These are phyloP conservation scores for Drosophila fulvimacula DNA, from an alignment of 2,888 invertebrate species.

Conservation along the genomic window DNA sequence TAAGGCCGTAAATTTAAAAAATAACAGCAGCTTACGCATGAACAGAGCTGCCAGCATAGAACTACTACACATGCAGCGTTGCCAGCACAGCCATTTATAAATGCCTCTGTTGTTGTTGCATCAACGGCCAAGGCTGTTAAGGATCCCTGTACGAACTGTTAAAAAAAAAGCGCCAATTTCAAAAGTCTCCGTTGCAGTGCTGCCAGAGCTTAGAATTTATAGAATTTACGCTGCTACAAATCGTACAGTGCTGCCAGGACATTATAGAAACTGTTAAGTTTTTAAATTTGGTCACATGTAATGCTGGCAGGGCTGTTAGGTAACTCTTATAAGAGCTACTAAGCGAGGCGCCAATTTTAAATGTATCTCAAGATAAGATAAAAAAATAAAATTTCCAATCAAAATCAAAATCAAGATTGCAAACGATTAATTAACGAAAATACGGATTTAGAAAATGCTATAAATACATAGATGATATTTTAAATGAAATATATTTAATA, in stretches of 20 bases:
- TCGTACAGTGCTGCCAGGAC: neutral
- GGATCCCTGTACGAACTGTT: too few species aligned
- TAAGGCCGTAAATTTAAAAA: neutral
- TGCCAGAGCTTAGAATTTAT: too few species aligned
- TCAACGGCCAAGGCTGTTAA: too few species aligned
- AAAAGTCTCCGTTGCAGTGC: too few species aligned
- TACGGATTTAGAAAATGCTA: constrained; percentile 4
- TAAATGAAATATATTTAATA: constrained; percentile 2
- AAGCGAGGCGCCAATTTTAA: neutral
- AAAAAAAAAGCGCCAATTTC: too few species aligned
- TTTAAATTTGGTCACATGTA: neutral
- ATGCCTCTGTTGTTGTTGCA: neutral
- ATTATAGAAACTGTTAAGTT: neutral
- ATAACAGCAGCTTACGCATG: neutral
- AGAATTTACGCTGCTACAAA: too few species aligned
- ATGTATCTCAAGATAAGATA: neutral
- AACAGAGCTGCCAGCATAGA: neutral
- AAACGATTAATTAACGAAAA: constrained; percentile 7
- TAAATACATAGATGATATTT: constrained; percentile 4
- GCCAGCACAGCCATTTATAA: neutral
- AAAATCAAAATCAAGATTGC: neutral
- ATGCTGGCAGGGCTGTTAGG: neutral
- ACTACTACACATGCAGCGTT: neutral
- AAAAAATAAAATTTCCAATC: neutral
- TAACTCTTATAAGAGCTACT: neutral